Evolutionary conservation across 2,888 invertebrate species (phyloP), one percentile per base, ranked within the genome.

Genomic region (Acholoe squamosa): DNA sequence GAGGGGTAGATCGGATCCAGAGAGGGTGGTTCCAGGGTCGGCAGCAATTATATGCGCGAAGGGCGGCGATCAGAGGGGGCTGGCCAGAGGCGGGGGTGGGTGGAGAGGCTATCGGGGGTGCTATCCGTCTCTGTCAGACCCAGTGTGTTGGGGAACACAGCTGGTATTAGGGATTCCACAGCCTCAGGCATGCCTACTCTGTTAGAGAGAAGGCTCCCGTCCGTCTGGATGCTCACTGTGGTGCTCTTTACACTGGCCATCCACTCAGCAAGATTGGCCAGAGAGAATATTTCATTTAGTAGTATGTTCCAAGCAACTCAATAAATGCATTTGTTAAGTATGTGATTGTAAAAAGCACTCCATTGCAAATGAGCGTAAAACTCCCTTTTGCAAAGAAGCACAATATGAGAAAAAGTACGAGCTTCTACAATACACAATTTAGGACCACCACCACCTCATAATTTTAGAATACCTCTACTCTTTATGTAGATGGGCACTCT

Each of bases 131-230:
- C 28, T 25, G 25, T 76, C 76, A 76, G 76, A 76, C 28, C 16
- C 76, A 31, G 76, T 76, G 76, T 76, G 76, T 7, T 61, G 61
- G 61, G 61, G 61, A 61, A 61, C 61, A 61, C 61, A 61, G 61
- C n/a, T n/a, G n/a, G 61, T 61, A 61, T 61, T 61, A 61, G 61
- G 61, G 61, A 61, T n/a, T 19, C 61, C 61, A 19, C n/a, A 61
- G 61, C 61, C 61, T 61, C 61, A 61, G n/a, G 61, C 61, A n/a
- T 61, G 61, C 61, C 61, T 3, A n/a, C 61, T 61, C 12, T 61
- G 61, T 61, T n/a, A 61, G 5, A 19, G 19, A 61, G 61, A 61
- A 61, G 22, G n/a, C 61, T 43, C 10, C 43, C 43, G 43, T 43
- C 43, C 43, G 43, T 43, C 10, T 61, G 61, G 61, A 61, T 61